Conservation (phyloP, 1,140 invertebrate species). For the Epicauta chinensis region DNA sequence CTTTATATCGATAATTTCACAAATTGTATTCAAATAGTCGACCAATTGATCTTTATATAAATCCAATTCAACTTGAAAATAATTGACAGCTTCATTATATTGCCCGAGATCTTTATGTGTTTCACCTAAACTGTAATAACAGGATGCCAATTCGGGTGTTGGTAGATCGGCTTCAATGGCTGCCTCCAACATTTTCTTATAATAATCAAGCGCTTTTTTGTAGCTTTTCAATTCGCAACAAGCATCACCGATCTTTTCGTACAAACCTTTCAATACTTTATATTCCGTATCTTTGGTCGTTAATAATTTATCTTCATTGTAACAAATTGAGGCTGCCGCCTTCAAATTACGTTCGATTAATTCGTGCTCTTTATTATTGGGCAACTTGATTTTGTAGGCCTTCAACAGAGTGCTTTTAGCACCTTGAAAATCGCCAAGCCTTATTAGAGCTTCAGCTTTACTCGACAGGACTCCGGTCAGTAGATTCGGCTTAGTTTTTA, state of each 20-base stretch:
- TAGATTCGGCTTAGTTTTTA: slow-evolving; percentile 43
- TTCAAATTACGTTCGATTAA: slow-evolving; percentile 57
- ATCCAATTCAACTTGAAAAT: slow-evolving; percentile 70
- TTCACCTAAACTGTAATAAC: slow-evolving; percentile 75
- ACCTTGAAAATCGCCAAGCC: slow-evolving; percentile 61
- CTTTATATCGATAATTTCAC: slow-evolving; percentile 60
- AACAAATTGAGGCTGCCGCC: slow-evolving; percentile 62
- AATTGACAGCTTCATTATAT: slow-evolving; percentile 70
- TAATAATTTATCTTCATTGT: slow-evolving; percentile 58
- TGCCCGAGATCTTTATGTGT: slow-evolving; percentile 77
- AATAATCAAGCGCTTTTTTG: slow-evolving; percentile 68
- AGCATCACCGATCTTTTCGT: slow-evolving; percentile 79
- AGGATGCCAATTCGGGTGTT: slow-evolving; percentile 57
- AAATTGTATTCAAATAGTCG: slow-evolving; percentile 58
- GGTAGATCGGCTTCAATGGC: slow-evolving; percentile 44
- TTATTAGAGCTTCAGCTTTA: slow-evolving; percentile 58
- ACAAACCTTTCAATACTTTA: slow-evolving; percentile 55
- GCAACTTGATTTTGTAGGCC: slow-evolving; percentile 65
- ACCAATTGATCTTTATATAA: slow-evolving; percentile 59
- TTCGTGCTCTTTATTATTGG: slow-evolving; percentile 51
- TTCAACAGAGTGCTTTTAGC: slow-evolving; percentile 64
- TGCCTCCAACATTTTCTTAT: slow-evolving; percentile 71
- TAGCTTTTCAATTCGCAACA: slow-evolving; percentile 63
- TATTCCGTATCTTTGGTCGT: slow-evolving; percentile 49
- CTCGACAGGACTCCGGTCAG: slow-evolving; percentile 52